phyloP scores from a whole-genome alignment of 2,113 vertebrate species.

The Steatornis caripensis region DNA sequence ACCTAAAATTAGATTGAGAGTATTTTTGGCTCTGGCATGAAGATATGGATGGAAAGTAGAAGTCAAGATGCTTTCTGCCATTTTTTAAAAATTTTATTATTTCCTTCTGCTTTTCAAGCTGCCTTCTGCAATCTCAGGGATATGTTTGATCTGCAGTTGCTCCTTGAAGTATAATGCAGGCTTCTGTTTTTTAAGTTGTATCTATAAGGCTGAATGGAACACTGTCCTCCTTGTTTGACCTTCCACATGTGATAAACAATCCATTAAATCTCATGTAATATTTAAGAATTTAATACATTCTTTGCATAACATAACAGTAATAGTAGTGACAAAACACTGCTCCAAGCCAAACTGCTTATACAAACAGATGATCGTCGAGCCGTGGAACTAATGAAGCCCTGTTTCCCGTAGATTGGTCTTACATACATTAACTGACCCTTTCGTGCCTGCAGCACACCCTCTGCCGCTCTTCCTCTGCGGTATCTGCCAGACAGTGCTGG shows the following conservation, averaged over 20 bases:
- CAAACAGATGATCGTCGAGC: neutral
- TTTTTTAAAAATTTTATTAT: neutral
- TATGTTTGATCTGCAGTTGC: neutral
- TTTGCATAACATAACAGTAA: conserved; percentile 11
- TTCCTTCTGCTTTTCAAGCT: neutral
- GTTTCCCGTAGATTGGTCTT: neutral
- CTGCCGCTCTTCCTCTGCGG: neutral
- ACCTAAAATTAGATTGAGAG: neutral
- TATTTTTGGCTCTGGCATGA: neutral
- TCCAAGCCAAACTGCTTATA: conserved; percentile 14
- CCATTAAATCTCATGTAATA: conserved; percentile 41
- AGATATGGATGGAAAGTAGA: neutral
- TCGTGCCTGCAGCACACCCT: accelerated
- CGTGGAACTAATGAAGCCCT: neutral
- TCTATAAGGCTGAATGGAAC: neutral
- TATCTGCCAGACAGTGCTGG: neutral
- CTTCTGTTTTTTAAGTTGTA: neutral
- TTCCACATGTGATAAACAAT: neutral
- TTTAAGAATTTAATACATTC: conserved; percentile 47
- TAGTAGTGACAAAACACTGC: neutral
- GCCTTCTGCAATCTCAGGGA: neutral
- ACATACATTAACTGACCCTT: neutral
- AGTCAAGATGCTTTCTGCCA: neutral
- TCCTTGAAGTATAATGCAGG: neutral
- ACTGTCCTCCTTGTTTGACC: conserved; percentile 23